A percentile compares a stretch with the other conserved stretches of the same genome.
phyloP scores from a whole-genome alignment of 2,113 vertebrate species.

The Psilopsiagon aymara region DNA sequence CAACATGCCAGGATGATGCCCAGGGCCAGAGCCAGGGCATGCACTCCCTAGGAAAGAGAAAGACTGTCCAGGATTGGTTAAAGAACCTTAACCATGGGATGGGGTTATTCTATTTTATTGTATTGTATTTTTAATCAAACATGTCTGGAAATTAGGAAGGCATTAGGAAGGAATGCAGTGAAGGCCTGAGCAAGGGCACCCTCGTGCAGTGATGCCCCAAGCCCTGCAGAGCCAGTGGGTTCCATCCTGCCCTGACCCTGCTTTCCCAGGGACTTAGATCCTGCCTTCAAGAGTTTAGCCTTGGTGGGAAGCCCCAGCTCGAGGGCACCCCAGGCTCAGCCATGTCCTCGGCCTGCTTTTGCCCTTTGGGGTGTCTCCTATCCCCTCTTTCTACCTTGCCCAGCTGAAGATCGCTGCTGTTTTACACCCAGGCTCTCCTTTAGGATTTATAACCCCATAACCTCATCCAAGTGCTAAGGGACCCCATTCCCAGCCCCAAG shows the following conservation, averaged over 20 bases:
- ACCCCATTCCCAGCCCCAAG: not conserved
- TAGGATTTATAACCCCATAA: not conserved
- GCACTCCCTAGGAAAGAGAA: not conserved
- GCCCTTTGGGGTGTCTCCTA: not conserved
- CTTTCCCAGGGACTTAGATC: not conserved
- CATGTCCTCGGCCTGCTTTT: not conserved
- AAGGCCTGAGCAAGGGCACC: not conserved
- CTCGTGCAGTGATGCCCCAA: fast-evolving
- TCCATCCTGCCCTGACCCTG: not conserved
- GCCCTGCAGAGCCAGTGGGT: not conserved
- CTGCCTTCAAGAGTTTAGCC: not conserved
- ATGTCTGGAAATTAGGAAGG: not conserved
- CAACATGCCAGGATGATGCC: not conserved
- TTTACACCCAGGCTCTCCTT: not conserved
- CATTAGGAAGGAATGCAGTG: not conserved
- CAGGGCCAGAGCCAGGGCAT: not conserved
- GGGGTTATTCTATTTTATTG: not conserved
- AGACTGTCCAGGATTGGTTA: not conserved
- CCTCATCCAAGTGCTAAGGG: fast-evolving
- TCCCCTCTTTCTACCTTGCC: not conserved
- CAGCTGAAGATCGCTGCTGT: not conserved
- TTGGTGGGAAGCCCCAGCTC: not conserved
- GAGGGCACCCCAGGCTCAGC: not conserved
- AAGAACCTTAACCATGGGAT: not conserved
- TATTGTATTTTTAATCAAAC: not conserved